Evolutionary conservation across 2,888 invertebrate species (phyloP).

Genomic region (Parthenolecanium corni): DNA sequence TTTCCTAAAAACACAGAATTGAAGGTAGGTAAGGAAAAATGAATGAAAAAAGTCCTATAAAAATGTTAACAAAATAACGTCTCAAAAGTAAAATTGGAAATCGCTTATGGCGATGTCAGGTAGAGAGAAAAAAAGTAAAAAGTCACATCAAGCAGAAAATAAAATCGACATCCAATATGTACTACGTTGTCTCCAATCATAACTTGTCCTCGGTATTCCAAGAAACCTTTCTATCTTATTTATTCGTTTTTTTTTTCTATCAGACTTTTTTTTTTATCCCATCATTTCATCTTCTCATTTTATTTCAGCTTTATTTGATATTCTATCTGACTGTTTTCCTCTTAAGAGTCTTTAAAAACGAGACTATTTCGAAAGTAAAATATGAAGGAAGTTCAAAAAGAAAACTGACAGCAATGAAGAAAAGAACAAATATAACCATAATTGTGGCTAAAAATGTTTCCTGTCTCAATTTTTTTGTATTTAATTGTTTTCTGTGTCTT

Average conservation of each 20-base stretch:
- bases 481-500: too few relatives aligned
- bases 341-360: too few relatives aligned
- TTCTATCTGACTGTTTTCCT: conserved; percentile 12
- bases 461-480: too few relatives aligned
- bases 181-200: conserved; percentile 1
- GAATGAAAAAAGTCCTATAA: not conserved
- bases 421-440: too few relatives aligned
- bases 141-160: conserved; percentile 26
- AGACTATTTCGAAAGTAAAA: too few relatives aligned
- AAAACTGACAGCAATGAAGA: too few relatives aligned
- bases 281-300: conserved; percentile 1
- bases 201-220: not conserved
- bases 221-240: conserved; percentile 1
- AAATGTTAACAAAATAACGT: conserved; percentile 24
- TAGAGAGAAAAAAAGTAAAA: conserved; percentile 16
- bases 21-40: too few relatives aligned
- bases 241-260: not conserved
- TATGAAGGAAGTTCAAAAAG: too few relatives aligned
- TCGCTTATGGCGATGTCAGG: conserved; percentile 26
- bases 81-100: conserved; percentile 21
- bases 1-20: too few relatives aligned
- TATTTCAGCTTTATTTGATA: conserved; percentile 25
- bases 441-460: too few relatives aligned
- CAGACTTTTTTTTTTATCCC: not conserved
- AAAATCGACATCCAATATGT: conserved; percentile 26